These are phyloP conservation scores for Erpornis zantholeuca DNA, from an alignment of 2,113 vertebrate species.

Conservation along the genomic window DNA sequence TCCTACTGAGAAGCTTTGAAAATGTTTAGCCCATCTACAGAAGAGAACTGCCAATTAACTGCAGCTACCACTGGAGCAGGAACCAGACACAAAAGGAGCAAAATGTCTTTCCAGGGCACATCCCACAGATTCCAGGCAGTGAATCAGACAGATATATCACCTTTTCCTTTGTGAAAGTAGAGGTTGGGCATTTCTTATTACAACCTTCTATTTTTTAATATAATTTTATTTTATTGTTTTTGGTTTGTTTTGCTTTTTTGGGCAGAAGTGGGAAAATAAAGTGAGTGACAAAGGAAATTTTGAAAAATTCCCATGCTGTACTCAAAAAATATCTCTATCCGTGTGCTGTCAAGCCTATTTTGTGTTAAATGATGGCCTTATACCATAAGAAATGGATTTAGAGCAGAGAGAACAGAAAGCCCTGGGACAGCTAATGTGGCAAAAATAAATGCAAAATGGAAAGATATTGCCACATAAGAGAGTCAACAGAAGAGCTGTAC, in stretches of 20 bases:
- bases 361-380: neutral
- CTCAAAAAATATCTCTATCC: neutral
- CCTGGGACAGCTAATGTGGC: neutral
- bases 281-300: neutral
- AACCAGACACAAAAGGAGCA: neutral
- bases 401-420: neutral
- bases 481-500: neutral
- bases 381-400: neutral
- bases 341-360: neutral
- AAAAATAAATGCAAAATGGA: neutral
- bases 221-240: neutral
- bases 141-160: neutral
- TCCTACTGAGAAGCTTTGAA: neutral
- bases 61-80: neutral
- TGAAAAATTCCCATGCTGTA: neutral
- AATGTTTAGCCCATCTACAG: neutral
- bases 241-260: rapidly evolving
- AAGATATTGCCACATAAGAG: neutral
- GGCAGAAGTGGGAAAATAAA: neutral
- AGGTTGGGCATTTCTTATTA: neutral
- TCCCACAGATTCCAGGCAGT: neutral
- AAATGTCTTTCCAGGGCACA: neutral
- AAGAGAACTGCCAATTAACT: neutral
- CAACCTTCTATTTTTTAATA: neutral
- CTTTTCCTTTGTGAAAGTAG: neutral